Evolutionary conservation across 2,888 invertebrate genomes (phyloP).

Genomic region (Hydropsyche betteni): DNA sequence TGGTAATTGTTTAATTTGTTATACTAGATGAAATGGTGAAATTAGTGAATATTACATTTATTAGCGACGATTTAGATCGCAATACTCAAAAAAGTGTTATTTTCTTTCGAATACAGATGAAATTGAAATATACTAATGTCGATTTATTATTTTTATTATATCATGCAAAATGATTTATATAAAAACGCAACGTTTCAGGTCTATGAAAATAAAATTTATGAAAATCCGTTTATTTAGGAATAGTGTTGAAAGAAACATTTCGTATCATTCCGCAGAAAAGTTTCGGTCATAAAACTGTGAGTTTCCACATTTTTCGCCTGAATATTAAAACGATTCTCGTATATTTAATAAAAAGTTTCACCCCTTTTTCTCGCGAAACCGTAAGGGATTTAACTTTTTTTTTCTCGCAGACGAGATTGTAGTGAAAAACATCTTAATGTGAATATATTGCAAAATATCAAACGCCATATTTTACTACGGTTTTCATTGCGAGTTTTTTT

Average conservation of each 20-base stretch:
- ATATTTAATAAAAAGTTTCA: constrained; percentile 7
- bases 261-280: background rate
- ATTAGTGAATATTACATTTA: no score
- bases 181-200: no score
- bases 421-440: background rate
- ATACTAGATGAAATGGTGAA: no score
- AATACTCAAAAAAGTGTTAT: no score
- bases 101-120: no score
- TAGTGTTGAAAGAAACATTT: background rate
- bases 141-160: no score
- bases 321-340: constrained; percentile 7
- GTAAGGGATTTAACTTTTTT: constrained; percentile 6
- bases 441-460: no score
- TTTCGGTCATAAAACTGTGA: background rate
- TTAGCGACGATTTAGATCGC: no score
- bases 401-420: background rate
- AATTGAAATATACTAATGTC: no score
- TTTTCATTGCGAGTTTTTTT: background rate
- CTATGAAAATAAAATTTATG: background rate
- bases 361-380: background rate
- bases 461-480: no score
- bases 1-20: background rate
- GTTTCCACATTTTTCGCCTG: constrained; percentile 7
- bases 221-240: background rate
- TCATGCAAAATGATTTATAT: no score